A percentile compares a stretch with the other conserved stretches of the same genome.
These are phyloP conservation scores for Lagopus leucura DNA, from an alignment of 2,113 vertebrate species.

Conservation along the genomic window DNA sequence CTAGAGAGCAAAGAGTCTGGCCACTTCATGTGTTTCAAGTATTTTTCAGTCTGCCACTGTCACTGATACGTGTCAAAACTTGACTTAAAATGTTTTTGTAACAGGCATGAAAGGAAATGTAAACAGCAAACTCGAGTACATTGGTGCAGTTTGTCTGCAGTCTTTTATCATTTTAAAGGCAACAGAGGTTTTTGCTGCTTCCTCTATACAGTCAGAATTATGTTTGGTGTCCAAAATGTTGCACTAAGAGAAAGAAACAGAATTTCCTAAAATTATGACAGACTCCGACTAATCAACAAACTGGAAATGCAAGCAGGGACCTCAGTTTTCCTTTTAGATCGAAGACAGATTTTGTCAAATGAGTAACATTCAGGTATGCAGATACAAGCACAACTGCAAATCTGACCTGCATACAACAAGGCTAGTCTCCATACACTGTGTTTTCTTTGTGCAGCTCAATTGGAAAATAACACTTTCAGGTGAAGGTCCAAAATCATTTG, in stretches of 20 bases:
- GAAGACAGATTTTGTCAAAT: background rate
- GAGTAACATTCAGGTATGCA: background rate
- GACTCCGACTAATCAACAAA: background rate
- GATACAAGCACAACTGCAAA: background rate
- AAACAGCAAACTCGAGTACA: background rate
- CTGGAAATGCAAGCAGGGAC: fast-evolving
- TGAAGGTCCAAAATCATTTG: background rate
- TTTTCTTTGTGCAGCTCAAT: background rate
- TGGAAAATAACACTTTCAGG: background rate
- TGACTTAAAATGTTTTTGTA: background rate
- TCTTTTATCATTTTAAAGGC: background rate
- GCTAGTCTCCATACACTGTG: background rate
- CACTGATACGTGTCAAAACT: background rate
- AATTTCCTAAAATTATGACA: background rate
- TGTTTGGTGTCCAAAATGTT: background rate
- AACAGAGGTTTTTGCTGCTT: background rate
- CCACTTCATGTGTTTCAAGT: background rate
- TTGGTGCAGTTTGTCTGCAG: background rate
- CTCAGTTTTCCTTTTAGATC: background rate
- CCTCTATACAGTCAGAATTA: background rate
- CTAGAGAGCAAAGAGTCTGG: background rate
- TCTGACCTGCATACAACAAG: background rate
- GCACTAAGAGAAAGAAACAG: background rate
- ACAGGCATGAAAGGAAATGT: background rate
- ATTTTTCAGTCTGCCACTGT: background rate